Percentiles rank a stretch among this genome's conserved stretches.
Evolutionary conservation across 1,140 invertebrate genomes (phyloP).

Genomic region (Habropoda laboriosa): DNA sequence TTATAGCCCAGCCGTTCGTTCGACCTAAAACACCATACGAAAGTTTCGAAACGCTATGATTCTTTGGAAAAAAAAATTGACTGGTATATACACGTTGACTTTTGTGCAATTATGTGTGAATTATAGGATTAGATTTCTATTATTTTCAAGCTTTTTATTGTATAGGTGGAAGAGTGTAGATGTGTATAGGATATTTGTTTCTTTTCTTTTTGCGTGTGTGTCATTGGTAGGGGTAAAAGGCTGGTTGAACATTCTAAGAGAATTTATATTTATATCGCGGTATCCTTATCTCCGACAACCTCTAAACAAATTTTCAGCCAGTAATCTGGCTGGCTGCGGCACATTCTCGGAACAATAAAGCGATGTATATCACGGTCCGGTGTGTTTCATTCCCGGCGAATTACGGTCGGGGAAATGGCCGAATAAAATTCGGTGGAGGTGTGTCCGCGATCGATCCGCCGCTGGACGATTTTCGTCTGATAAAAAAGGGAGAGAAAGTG

Average conservation of each 20-base stretch:
- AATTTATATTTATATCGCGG: background rate
- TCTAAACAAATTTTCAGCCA: background rate
- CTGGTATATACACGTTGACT: no score
- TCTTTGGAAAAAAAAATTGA: no score
- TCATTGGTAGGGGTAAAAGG: no score
- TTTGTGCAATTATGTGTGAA: no score
- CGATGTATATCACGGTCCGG: conserved; percentile 2
- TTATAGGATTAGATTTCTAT: no score
- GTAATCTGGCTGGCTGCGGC: no score
- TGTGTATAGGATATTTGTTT: background rate
- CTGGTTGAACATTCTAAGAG: background rate
- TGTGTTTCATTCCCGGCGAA: background rate
- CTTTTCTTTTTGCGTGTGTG: no score
- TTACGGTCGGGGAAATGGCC: background rate
- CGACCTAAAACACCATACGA: background rate
- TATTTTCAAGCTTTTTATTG: no score
- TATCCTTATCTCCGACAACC: background rate
- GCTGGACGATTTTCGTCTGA: background rate
- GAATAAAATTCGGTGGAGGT: conserved; percentile 10
- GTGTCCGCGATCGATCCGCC: background rate
- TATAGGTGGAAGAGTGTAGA: no score
- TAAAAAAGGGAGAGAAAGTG: background rate
- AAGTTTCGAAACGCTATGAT: no score
- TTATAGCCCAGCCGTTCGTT: background rate
- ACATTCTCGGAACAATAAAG: background rate